Base-by-base conservation (phyloP, 2,888 invertebrate genomes). In the Bimastos eiseni region DNA sequence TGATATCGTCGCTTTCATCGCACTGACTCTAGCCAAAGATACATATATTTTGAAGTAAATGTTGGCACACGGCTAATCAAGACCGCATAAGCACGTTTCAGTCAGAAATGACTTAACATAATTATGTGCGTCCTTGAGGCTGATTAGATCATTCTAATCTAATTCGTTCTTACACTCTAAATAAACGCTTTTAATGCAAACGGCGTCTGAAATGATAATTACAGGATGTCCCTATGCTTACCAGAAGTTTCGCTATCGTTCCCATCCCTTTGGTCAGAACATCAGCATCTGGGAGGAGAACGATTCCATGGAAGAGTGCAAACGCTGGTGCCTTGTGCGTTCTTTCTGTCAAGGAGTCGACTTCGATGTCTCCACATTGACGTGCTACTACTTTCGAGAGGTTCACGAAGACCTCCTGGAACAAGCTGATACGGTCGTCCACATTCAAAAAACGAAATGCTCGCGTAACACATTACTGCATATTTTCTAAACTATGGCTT, bases 311-410 rank as follows among this genome's bases (percentile, higher is more conserved):
- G 92, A 92, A 89, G 55, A 89, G 89, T 92, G 92, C 89, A 92
- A 92, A 88, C 88, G 44, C 86, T 92, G 92, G 92, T 92, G 92
- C 89, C 49, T 92, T 33, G 89, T 90, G 41, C 83, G 91, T 24
- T 91, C 92, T 17, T 92, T 84, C 84, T 92, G 92, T 44, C 38
- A 84, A 38, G 92, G 89, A 21, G 92, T 92, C 13, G 92, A 92
- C 91, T 92, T 92, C 90, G 90, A 92, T 90, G 37, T 44, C 38
- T 34, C 33, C 86, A 91, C 91, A 5, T 70, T 38, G 33, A 91
- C 90, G 4, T 92, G 92, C 86, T 92, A 92, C 90, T 91, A 88
- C 90, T 90, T 91, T 84, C 83, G 90, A 19, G 91, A 92, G 86
- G 91, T 92, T 41, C 49, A 90, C 37, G 89, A 89, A 21, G 83